A percentile compares a stretch with the other conserved stretches of the same genome.
phyloP scores from a whole-genome alignment of 1,140 invertebrate species.

The Manduca sexta region DNA sequence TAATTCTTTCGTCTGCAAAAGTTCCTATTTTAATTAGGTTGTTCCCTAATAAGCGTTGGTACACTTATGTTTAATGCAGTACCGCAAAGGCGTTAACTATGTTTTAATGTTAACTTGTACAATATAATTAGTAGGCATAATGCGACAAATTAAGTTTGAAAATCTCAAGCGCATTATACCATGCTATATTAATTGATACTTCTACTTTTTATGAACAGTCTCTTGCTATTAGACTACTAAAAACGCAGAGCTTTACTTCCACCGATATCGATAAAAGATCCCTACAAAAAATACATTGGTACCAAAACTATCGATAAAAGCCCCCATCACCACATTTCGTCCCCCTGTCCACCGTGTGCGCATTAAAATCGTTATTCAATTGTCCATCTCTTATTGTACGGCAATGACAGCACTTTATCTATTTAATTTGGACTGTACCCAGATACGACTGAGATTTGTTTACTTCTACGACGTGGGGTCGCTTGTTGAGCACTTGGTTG shows the following conservation, averaged over 20 bases:
- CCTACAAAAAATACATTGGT: too few relatives aligned
- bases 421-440: slow-evolving; percentile 19
- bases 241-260: too few relatives aligned
- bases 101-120: too few relatives aligned
- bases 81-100: not conserved
- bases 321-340: not conserved
- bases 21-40: not conserved
- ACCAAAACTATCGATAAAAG: not conserved
- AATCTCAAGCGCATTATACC: too few relatives aligned
- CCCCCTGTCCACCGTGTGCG: slow-evolving; percentile 36
- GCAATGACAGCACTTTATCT: slow-evolving; percentile 44
- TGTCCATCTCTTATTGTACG: slow-evolving; percentile 47
- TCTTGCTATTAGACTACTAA: too few relatives aligned
- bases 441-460: not conserved
- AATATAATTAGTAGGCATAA: too few relatives aligned
- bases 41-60: not conserved
- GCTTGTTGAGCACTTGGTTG: too few relatives aligned
- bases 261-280: too few relatives aligned
- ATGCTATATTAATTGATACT: too few relatives aligned
- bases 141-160: too few relatives aligned
- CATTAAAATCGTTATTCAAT: slow-evolving; percentile 66
- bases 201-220: too few relatives aligned
- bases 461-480: too few relatives aligned
- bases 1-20: not conserved
- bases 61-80: not conserved